Evolutionary conservation across 2,797 vertebrate genomes (phyloP).

Genomic region (Heteromormyrus szaboi): DNA sequence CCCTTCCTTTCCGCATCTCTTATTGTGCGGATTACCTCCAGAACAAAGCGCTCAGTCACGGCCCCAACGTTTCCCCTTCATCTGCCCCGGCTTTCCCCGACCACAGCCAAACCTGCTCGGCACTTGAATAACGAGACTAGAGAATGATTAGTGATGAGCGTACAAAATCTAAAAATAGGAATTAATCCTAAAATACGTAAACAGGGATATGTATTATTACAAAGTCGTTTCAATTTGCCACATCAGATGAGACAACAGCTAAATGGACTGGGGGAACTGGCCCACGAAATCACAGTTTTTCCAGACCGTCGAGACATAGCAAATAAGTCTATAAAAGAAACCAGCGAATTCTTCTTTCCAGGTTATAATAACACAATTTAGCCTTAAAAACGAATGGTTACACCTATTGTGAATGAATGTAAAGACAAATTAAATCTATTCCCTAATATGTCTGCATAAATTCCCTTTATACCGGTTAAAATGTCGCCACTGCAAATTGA

Average conservation of each 20-base stretch:
- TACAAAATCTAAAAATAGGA: background rate
- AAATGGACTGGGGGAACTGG: background rate
- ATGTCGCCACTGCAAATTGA: background rate
- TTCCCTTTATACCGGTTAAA: background rate
- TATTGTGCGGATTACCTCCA: too few species aligned
- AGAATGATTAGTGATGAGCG: background rate
- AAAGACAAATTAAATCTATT: background rate
- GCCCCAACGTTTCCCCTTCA: background rate
- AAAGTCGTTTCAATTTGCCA: background rate
- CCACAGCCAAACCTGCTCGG: background rate
- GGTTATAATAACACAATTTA: background rate
- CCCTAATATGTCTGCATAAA: background rate
- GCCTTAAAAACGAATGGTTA: background rate
- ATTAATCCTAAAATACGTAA: background rate
- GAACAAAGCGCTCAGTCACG: too few species aligned
- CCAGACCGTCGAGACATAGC: background rate
- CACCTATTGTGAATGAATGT: background rate
- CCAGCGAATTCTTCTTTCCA: background rate
- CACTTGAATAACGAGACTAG: background rate
- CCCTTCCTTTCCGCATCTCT: too few species aligned
- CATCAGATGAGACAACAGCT: background rate
- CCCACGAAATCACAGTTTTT: background rate
- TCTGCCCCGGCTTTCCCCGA: background rate
- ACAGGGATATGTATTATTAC: background rate
- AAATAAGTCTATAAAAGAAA: background rate